Base-by-base conservation (phyloP, 2,797 vertebrate genomes). In the Ara ararauna region DNA sequence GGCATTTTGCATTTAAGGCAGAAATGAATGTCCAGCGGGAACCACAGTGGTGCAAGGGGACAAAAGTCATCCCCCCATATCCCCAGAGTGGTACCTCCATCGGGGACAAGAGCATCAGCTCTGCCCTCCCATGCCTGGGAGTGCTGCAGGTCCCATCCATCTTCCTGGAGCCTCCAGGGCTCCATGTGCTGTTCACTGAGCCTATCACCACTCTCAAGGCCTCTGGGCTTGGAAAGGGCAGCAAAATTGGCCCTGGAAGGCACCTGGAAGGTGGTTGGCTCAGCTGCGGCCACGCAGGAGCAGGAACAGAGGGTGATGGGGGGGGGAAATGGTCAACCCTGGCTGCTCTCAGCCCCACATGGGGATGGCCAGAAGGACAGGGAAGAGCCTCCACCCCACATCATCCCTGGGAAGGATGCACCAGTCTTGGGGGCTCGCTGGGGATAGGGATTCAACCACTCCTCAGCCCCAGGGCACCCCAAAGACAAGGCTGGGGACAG, bases 261-360 rank as follows among this genome's bases (percentile, higher is more conserved):
- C 62, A 79, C 21, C 32, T 65, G 62, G 56, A 60, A 85, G 48
- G 50, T 1, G 1, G 51, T 5, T 72, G 85, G 67, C 67, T 65
- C 12, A 6, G 85, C 32, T 86, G 50, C 1, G 2, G 61, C 13
- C 27, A 44, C 0, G 2, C 3, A 3, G 62, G 40, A 86, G 38
- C 15, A 23, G 76, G 85, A 67, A 78, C 66, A 60, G 66, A 73
- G 54, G 36, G 36, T 42, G n/a, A 30, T 1, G 10, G 19, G 4
- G 20, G 20, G 36, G 12, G 23, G 45, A 23, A 74, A 58, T 0
- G 0, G 21, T 53, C 2, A 0, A 47, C 2, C 6, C 38, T 0
- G 0, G 50, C 13, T 81, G 18, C 29, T 68, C 76, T 73, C 61
- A 53, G 81, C 18, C 48, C 38, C 36, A 11, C 0, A 0, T 10